Evolutionary conservation across 92 coral and sea anemone genomes (phyloP), one percentile per base, ranked within the genome.

Genomic region (Galaxea fascicularis): DNA sequence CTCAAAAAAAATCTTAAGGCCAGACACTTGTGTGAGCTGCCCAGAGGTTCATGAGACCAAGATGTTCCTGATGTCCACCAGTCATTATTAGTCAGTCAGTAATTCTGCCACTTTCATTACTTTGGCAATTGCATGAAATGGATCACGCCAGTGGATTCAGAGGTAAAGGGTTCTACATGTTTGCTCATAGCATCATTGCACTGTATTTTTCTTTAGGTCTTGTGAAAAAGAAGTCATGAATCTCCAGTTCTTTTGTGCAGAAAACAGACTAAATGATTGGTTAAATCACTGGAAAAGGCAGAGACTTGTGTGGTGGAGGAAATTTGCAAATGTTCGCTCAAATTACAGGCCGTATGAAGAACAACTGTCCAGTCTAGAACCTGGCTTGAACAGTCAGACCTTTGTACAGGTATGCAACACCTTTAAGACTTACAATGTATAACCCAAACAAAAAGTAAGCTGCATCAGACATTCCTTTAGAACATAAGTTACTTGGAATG

Each of bases 241-340:
- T 28, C 73, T 97, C 47, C 91, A 91, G 71, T 97, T 89, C 82
- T 77, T 89, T 73, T 95, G 96, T 82, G 86, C 83, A 73, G 89
- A 91, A 63, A 93, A 88, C 46, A 87, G 91, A 78, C 86, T 89
- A 0, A 87, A 87, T 69, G 91, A 92, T 74, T 97, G 99, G 99
- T 63, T 90, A 63, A 95, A 97, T 82, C 92, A 86, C 84, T 97
- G 99, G 99, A 93, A 82, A 70, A 91, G 98, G 53, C 90, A 95
- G 74, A 79, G 99, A 69, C 93, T 97, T 15, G 86, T 90, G 0
- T 97, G 99, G 99, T 97, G 99, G 99, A 94, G 93, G 77, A 97
- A 91, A 72, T 90, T 91, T 88, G 99, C 97, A 30, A 93, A 91
- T 77, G 81, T 88, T 51, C 98, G 97, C 15, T 95, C 97, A 63